Percentiles rank a stretch among this genome's conserved stretches.
These are phyloP conservation scores for Epinephelus moara DNA, from an alignment of 2,113 vertebrate genomes.

Conservation along the genomic window DNA sequence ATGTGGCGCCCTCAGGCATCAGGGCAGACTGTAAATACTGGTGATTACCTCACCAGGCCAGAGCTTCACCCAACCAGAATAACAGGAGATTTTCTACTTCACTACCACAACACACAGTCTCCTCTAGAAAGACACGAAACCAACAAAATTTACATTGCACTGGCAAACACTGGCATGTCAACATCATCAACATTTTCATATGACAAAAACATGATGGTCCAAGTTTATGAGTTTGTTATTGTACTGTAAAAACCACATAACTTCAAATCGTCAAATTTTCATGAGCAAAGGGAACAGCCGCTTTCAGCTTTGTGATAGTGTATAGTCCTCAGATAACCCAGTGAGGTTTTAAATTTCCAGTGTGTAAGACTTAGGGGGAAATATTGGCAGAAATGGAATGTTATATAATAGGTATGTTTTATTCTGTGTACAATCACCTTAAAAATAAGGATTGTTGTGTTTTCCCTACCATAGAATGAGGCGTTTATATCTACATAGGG, in stretches of 20 bases:
- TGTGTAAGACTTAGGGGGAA: too few species aligned
- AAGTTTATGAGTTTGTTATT: neutral
- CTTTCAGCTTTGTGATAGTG: neutral
- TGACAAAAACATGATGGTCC: neutral
- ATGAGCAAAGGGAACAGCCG: neutral
- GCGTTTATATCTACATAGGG: too few species aligned
- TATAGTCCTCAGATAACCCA: neutral
- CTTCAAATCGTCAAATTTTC: neutral
- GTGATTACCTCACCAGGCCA: slow-evolving; percentile 20
- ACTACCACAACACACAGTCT: neutral
- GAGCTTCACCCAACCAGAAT: neutral
- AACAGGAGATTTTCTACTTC: slow-evolving; percentile 20
- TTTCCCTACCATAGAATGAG: too few species aligned
- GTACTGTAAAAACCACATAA: neutral
- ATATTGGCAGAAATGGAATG: too few species aligned
- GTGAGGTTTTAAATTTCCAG: neutral
- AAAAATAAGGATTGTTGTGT: too few species aligned
- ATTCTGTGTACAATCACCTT: too few species aligned
- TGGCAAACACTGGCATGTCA: neutral
- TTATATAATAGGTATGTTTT: too few species aligned
- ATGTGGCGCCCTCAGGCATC: slow-evolving; percentile 30
- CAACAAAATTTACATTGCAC: neutral
- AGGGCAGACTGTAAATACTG: slow-evolving; percentile 33
- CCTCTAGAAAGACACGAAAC: neutral
- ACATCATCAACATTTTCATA: neutral